Evolutionary conservation across 2,888 invertebrate species (phyloP), one percentile per base, ranked within the genome.

Genomic region (Melinopterus prodromus): DNA sequence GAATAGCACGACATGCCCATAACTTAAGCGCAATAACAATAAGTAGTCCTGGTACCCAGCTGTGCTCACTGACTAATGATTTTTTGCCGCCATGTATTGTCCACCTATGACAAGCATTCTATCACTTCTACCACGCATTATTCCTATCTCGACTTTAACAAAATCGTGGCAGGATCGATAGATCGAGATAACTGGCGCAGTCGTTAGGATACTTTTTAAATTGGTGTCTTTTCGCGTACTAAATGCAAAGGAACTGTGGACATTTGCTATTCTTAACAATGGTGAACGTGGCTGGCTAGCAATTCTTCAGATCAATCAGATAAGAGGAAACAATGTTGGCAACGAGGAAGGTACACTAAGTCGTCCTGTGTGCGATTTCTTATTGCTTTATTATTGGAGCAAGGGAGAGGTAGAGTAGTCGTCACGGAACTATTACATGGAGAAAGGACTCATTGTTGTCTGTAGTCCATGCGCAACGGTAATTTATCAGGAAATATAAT

Each of bases 401-500:
- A 53, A 53, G 9, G 74, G 26, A 15, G 74, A 74, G n/a, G 26
- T 74, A 36, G 36, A 74, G 15, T 9, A 9, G 37, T 36, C 26
- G 74, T 74, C 74, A 74, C 74, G 74, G 35, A 74, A 74, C 74
- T 74, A 74, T 74, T 74, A 74, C 35, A 35, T 35, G 35, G 36
- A 74, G 36, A 74, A 74, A 74, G 74, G 36, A 37, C 37, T 74
- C 74, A 74, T 74, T 74, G 74, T 74, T 35, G 35, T 26, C 74
- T 37, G 35, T n/a, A 15, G 74, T 74, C 35, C 74, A 74, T 37
- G 74, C 35, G 16, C 35, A 71, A 5, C 71, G 12, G 71, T 71
- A 71, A 74, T 74, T 74, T 74, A 74, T 74, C 74, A 35, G 37
- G 74, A 35, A 74, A 74, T 37, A 74, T 74, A 74, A 74, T 74